These are phyloP conservation scores for Drosophila sechellia DNA, from an alignment of 1,140 invertebrate genomes.

Conservation along the genomic window DNA sequence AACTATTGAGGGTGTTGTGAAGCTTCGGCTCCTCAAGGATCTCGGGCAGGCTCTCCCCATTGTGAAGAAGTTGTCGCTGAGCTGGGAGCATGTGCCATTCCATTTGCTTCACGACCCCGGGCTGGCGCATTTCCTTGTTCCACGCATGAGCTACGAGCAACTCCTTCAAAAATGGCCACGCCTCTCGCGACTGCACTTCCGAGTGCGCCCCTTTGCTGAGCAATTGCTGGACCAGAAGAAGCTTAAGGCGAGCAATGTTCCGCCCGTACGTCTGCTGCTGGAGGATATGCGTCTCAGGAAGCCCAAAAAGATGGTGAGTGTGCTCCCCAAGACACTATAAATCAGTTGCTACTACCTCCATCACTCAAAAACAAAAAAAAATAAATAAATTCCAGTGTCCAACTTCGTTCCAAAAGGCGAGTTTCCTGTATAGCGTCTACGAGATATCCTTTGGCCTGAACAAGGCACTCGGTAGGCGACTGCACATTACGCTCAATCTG, in stretches of 20 bases:
- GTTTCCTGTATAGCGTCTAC: conserved; percentile 49
- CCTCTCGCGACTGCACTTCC: conserved; percentile 15
- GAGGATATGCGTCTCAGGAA: conserved; percentile 32
- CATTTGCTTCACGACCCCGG: conserved; percentile 26
- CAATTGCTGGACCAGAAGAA: conserved; percentile 45
- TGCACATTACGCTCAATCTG: conserved; percentile 74
- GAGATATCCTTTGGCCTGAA: conserved; percentile 66
- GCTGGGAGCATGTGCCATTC: conserved; percentile 62
- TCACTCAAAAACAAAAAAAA: background rate
- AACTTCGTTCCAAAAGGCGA: conserved; percentile 2
- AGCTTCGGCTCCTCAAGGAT: conserved; percentile 45
- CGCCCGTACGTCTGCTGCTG: conserved; percentile 61
- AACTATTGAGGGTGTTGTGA: conserved; percentile 37
- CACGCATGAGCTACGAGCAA: conserved; percentile 64
- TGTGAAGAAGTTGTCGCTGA: conserved; percentile 33
- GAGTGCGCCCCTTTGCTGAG: conserved; percentile 1
- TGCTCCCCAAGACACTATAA: background rate
- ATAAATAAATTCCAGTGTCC: background rate
- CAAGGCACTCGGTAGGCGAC: conserved; percentile 52
- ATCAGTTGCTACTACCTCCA: background rate
- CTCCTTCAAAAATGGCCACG: conserved; percentile 50
- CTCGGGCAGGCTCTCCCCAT: conserved; percentile 44
- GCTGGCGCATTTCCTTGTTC: conserved; percentile 44
- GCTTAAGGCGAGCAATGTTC: conserved; percentile 50
- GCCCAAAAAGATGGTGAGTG: conserved; percentile 21